Evolutionary conservation across 2,888 invertebrate genomes (phyloP).

Genomic region (Scaptomyza flava): DNA sequence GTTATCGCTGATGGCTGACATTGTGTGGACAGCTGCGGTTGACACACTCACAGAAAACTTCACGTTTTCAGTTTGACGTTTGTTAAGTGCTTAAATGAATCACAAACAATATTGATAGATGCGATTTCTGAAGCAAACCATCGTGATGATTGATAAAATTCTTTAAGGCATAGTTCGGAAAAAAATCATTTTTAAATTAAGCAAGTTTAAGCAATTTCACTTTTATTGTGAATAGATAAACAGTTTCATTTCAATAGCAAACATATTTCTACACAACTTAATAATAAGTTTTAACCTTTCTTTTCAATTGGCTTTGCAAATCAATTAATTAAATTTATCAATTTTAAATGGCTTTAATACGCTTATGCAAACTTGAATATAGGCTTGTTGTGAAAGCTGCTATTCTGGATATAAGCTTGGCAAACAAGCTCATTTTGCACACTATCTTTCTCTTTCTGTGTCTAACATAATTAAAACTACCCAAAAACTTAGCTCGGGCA

Average conservation of each 20-base stretch:
- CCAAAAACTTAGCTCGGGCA: conserved; percentile 27
- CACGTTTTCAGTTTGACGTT: conserved; percentile 32
- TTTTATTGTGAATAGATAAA: too few relatives aligned
- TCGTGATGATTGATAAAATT: neutral
- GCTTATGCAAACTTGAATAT: conserved; percentile 2
- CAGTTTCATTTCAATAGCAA: too few relatives aligned
- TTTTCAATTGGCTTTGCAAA: neutral
- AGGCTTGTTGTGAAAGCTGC: neutral
- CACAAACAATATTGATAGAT: conserved; percentile 28
- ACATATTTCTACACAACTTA: too few relatives aligned
- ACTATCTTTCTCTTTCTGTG: neutral
- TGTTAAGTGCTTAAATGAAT: conserved; percentile 31
- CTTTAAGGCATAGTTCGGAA: neutral
- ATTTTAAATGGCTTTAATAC: neutral
- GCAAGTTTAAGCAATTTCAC: neutral
- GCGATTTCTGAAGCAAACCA: neutral
- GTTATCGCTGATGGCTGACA: conserved; percentile 41
- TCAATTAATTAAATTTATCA: neutral
- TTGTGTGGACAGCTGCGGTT: conserved; percentile 37
- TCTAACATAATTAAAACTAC: conserved; percentile 52
- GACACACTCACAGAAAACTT: conserved; percentile 6
- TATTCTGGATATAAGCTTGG: conserved; percentile 4
- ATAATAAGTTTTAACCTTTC: too few relatives aligned
- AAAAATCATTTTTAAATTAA: neutral
- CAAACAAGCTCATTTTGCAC: conserved; percentile 34